phyloP scores from a whole-genome alignment of 2,888 invertebrate species.

The Sclerodermus sp. region DNA sequence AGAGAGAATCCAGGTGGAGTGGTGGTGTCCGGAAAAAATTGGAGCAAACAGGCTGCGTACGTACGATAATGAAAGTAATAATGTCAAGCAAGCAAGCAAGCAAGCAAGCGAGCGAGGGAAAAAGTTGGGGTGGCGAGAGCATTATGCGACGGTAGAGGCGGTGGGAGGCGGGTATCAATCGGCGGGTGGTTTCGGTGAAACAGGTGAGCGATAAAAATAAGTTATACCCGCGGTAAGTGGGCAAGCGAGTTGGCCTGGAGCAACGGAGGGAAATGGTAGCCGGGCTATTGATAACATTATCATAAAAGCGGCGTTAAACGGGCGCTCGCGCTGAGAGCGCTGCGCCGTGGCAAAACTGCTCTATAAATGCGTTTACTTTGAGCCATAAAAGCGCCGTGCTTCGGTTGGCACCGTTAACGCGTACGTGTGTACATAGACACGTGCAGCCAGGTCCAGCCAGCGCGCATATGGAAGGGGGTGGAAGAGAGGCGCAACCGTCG shows the following conservation, averaged over 20 bases:
- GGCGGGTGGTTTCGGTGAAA: background rate
- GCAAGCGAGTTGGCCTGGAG: constrained; percentile 7
- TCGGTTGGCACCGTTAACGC: constrained; percentile 45
- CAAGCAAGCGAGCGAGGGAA: no score
- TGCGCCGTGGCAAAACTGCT: constrained; percentile 43
- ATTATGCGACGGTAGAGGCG: no score
- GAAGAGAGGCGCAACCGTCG: constrained; percentile 24
- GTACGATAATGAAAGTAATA: no score
- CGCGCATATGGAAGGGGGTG: constrained; percentile 15
- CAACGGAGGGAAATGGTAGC: constrained; percentile 20
- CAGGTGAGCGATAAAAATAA: constrained; percentile 16
- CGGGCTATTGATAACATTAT: constrained; percentile 50
- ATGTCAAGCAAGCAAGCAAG: no score
- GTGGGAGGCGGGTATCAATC: constrained; percentile 2
- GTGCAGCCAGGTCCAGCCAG: constrained; percentile 2
- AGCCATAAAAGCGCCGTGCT: constrained; percentile 51
- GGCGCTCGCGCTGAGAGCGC: constrained; percentile 37
- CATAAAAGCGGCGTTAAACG: constrained; percentile 50
- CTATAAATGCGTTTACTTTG: constrained; percentile 56
- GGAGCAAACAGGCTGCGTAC: no score
- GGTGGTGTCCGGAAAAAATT: no score
- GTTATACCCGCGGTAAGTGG: constrained; percentile 11
- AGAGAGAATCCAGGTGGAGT: no score
- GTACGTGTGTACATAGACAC: constrained; percentile 12
- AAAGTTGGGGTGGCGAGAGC: no score